Percentiles rank a stretch among this genome's conserved stretches.
phyloP scores from a whole-genome alignment of 2,797 vertebrate species.

The Enteromius afrohamiltoni region DNA sequence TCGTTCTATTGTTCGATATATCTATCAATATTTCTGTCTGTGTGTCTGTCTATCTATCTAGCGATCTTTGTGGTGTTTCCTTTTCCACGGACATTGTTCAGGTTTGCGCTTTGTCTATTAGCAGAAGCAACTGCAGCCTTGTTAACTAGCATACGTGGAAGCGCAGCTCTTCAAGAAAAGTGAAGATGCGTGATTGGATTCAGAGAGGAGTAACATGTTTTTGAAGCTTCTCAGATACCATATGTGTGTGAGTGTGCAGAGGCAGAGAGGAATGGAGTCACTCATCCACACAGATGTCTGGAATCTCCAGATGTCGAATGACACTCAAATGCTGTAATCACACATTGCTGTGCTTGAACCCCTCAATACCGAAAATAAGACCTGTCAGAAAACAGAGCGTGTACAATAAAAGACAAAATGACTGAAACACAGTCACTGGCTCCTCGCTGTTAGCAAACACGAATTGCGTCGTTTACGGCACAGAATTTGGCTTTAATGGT shows the following conservation, averaged over 20 bases:
- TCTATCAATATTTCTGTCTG: neutral
- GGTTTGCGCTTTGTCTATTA: neutral
- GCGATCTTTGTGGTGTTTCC: neutral
- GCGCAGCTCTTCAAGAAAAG: conserved; percentile 27
- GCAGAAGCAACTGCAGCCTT: neutral
- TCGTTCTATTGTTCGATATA: neutral
- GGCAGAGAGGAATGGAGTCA: conserved; percentile 55
- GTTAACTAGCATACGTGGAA: conserved; percentile 22
- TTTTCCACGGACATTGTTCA: neutral
- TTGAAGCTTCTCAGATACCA: conserved; percentile 59
- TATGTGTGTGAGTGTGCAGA: conserved; percentile 55
- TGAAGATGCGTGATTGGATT: conserved; percentile 34
- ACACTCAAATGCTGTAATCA: conserved; percentile 58
- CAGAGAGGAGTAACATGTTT: conserved; percentile 49
- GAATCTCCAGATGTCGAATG: conserved; percentile 65
- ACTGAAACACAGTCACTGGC: conserved; percentile 21
- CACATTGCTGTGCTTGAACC: conserved; percentile 57
- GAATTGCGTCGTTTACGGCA: neutral
- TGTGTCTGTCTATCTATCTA: neutral
- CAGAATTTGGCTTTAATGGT: conserved; percentile 9
- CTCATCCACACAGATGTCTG: conserved; percentile 59
- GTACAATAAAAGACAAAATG: conserved; percentile 39
- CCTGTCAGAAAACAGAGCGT: conserved; percentile 55
- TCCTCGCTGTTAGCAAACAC: conserved; percentile 17
- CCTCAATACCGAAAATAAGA: conserved; percentile 46